Percentiles rank a stretch among this genome's conserved stretches.
Evolutionary conservation across 2,888 invertebrate genomes (phyloP).

Genomic region (Schizotus pectinicornis): DNA sequence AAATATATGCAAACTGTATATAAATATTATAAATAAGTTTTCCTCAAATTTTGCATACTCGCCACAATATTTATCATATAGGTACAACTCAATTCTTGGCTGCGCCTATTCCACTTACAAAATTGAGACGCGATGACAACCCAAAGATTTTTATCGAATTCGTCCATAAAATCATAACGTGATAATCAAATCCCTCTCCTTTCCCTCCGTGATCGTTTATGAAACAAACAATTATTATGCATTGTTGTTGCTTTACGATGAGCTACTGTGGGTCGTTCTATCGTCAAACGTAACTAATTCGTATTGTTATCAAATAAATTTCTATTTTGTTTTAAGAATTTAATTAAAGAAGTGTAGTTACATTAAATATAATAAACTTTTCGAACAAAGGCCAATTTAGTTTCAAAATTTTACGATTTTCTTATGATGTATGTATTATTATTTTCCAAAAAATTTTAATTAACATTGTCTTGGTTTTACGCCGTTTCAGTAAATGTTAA

Average conservation of each 20-base stretch:
- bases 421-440: no score
- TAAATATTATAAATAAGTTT: no score
- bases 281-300: background rate
- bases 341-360: slow-evolving; percentile 10
- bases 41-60: no score
- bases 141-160: slow-evolving; percentile 10
- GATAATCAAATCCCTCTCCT: slow-evolving; percentile 14
- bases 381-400: background rate
- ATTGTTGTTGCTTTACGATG: slow-evolving; percentile 17
- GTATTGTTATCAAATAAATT: background rate
- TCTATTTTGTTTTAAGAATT: slow-evolving; percentile 9
- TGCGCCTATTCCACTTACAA: background rate
- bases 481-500: no score
- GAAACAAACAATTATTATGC: slow-evolving; percentile 21
- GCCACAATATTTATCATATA: no score
- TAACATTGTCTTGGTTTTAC: no score
- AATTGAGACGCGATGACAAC: slow-evolving; percentile 13
- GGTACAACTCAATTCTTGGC: background rate
- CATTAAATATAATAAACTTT: no score
- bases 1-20: no score
- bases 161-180: slow-evolving; percentile 13
- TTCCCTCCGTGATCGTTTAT: slow-evolving; percentile 11
- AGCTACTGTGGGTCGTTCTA: slow-evolving; percentile 10
- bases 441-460: no score
- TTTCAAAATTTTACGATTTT: no score